Evolutionary conservation across 2,113 vertebrate species (phyloP).

Genomic region (Tringa solitaria): DNA sequence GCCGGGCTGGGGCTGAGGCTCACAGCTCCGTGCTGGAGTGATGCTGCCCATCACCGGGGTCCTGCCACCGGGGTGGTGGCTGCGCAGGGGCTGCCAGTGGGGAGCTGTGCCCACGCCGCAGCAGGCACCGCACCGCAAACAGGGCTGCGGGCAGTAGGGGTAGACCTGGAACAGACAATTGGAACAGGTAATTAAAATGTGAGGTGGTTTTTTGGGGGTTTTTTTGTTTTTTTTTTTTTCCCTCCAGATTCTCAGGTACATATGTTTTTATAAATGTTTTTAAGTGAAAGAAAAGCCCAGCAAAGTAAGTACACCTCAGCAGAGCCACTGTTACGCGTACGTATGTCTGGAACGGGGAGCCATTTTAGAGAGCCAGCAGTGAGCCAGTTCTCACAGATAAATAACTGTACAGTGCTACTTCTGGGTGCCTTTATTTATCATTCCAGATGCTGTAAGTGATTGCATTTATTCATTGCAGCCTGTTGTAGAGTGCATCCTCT

Average conservation of each 20-base stretch:
- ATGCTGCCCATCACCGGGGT: not conserved
- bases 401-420: not conserved
- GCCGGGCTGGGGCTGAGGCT: not conserved
- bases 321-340: rapidly evolving
- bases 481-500: not conserved
- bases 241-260: not conserved
- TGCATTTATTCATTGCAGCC: not conserved
- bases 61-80: not conserved
- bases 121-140: not conserved
- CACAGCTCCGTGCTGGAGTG: rapidly evolving
- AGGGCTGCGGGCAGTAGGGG: not conserved
- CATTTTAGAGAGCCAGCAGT: not conserved
- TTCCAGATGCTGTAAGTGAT: not conserved
- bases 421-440: not conserved
- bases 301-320: not conserved
- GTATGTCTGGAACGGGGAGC: not conserved
- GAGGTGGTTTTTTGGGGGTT: too few relatives aligned
- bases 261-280: not conserved
- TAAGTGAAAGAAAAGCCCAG: not conserved
- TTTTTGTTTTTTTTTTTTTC: too few relatives aligned
- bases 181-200: not conserved
- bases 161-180: not conserved
- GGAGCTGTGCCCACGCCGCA: not conserved
- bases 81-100: not conserved
- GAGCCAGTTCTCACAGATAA: not conserved